Conservation (phyloP, 2,113 vertebrate genomes). For the Melanotaenia duboulayi region DNA sequence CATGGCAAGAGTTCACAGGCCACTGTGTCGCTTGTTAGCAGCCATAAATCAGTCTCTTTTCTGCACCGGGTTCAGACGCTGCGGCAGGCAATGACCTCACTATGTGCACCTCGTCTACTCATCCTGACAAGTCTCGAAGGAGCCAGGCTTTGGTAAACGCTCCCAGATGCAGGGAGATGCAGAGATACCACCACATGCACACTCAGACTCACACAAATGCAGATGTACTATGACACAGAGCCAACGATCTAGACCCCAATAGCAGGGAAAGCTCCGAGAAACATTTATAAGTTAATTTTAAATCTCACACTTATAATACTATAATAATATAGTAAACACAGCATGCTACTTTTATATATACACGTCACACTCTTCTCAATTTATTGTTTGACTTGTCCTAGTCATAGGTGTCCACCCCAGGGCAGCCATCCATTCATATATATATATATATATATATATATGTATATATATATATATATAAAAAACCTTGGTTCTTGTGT, state of each 20-base stretch:
- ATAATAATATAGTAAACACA: slow-evolving; percentile 24
- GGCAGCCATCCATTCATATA: slow-evolving; percentile 29
- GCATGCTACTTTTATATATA: slow-evolving; percentile 32
- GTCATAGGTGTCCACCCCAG: slow-evolving; percentile 36
- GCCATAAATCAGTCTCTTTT: slow-evolving; percentile 67
- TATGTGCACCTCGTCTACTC: slow-evolving; percentile 58
- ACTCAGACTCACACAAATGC: slow-evolving; percentile 13
- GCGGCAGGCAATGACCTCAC: slow-evolving; percentile 68
- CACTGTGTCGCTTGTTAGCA: slow-evolving; percentile 59
- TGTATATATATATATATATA: too few relatives aligned
- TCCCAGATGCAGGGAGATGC: slow-evolving; percentile 82
- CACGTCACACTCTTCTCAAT: slow-evolving; percentile 15
- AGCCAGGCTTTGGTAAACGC: slow-evolving; percentile 64
- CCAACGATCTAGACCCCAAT: slow-evolving; percentile 16
- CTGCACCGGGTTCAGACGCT: slow-evolving; percentile 36
- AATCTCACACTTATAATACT: slow-evolving; percentile 10
- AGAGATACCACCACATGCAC: slow-evolving; percentile 38
- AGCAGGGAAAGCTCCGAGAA: slow-evolving; percentile 2
- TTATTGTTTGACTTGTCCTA: slow-evolving; percentile 10
- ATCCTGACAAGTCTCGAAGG: slow-evolving; percentile 67
- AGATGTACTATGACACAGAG: neutral
- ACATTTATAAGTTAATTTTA: slow-evolving; percentile 7
- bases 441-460: too few relatives aligned
- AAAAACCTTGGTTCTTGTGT: neutral
- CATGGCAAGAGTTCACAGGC: slow-evolving; percentile 34